These are phyloP conservation scores for Catagonus wagneri DNA, from an alignment of 2,113 vertebrate genomes.

Conservation along the genomic window DNA sequence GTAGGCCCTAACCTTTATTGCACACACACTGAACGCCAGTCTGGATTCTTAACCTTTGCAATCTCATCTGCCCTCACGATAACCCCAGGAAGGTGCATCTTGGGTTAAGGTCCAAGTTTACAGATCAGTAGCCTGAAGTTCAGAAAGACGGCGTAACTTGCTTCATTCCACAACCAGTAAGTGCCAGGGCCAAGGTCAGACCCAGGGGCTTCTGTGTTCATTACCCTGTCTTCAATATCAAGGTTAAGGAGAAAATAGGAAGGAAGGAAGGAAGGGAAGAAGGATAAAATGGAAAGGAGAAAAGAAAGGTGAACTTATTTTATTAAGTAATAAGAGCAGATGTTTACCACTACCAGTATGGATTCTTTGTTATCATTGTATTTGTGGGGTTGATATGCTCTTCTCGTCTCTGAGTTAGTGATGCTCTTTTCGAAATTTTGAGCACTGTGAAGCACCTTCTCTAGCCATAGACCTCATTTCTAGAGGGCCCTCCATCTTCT, in stretches of 20 bases:
- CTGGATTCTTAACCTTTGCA: too few relatives aligned
- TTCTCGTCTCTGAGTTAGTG: background rate
- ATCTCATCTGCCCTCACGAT: background rate
- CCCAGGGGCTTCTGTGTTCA: background rate
- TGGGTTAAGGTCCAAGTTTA: background rate
- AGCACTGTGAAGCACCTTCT: too few relatives aligned
- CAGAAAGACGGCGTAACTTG: background rate
- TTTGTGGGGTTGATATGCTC: accelerated
- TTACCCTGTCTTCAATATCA: background rate
- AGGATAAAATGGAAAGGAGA: background rate
- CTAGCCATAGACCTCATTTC: background rate
- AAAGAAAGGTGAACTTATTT: background rate
- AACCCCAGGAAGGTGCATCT: background rate
- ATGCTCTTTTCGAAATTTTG: too few relatives aligned
- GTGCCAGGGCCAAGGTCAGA: background rate
- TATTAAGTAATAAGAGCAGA: background rate
- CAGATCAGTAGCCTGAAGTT: background rate
- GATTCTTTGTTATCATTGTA: background rate
- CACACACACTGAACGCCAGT: background rate
- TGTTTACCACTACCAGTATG: background rate
- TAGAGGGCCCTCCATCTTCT: background rate
- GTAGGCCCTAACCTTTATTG: background rate
- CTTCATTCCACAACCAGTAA: background rate
- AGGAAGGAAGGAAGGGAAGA: background rate
- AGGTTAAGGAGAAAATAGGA: background rate